Evolutionary conservation across 2,888 invertebrate species (phyloP).

Genomic region (Acrobasis consociella): DNA sequence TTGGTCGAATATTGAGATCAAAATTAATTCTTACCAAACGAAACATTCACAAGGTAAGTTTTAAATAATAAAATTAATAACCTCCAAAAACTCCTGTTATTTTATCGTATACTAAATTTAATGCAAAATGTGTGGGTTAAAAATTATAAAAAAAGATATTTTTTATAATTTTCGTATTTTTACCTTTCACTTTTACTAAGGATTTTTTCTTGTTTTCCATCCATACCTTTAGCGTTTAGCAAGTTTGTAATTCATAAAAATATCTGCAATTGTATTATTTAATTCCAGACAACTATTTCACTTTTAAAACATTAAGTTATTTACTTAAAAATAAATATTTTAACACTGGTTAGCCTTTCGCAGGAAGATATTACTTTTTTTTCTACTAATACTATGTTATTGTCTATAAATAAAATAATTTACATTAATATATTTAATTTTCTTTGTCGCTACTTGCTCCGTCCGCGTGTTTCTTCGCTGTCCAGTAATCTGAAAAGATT

Average conservation of each 20-base stretch:
- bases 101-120: no score
- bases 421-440: slow-evolving; percentile 49
- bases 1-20: slow-evolving; percentile 19
- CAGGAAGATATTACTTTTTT: slow-evolving; percentile 9
- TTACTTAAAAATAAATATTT: background rate
- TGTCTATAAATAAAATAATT: slow-evolving; percentile 14
- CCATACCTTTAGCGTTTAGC: no score
- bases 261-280: no score
- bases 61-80: background rate
- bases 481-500: slow-evolving; percentile 79
- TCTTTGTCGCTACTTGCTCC: slow-evolving; percentile 73
- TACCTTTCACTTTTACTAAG: no score
- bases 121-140: no score
- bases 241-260: no score
- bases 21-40: slow-evolving; percentile 15
- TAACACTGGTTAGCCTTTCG: background rate
- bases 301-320: no score
- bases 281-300: no score
- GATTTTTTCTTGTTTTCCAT: no score
- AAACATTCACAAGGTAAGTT: background rate
- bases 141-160: no score
- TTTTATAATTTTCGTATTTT: no score
- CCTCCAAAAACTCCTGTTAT: background rate
- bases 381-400: background rate
- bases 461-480: slow-evolving; percentile 72